A percentile compares a stretch with the other conserved stretches of the same genome.
Conservation (phyloP, 2,797 vertebrate species). For the Pampus argenteus region DNA sequence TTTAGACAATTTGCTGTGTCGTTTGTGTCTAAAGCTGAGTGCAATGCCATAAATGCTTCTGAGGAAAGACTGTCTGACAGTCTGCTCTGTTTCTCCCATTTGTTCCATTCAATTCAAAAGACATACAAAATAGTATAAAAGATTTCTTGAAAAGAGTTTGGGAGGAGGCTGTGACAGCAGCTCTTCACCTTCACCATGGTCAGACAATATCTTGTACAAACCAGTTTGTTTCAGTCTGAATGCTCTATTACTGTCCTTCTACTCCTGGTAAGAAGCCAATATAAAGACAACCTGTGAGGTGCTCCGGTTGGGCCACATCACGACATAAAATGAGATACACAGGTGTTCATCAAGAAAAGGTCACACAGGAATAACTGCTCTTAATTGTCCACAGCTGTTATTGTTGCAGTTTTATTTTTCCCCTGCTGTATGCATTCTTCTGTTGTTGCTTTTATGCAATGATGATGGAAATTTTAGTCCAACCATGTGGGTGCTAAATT, state of each 20-base stretch:
- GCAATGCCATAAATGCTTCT: not conserved
- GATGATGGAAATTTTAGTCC: conserved; percentile 36
- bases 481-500: conserved; percentile 7
- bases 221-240: no score
- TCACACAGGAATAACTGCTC: conserved; percentile 1
- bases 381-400: conserved; percentile 27
- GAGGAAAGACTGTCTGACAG: not conserved
- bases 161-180: no score
- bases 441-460: conserved; percentile 3
- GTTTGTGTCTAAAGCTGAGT: not conserved
- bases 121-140: not conserved
- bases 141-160: not conserved
- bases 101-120: not conserved
- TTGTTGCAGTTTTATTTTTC: conserved; percentile 22
- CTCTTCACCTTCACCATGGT: no score
- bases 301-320: not conserved
- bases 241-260: no score
- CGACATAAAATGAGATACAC: not conserved
- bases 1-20: not conserved
- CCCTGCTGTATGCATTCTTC: conserved; percentile 16
- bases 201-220: no score
- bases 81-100: not conserved
- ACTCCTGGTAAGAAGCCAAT: no score
- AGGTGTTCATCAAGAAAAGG: not conserved
- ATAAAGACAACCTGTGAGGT: not conserved